These are phyloP conservation scores for Scaptodrosophila lebanonensis DNA, from an alignment of 1,140 invertebrate species.

Conservation along the genomic window DNA sequence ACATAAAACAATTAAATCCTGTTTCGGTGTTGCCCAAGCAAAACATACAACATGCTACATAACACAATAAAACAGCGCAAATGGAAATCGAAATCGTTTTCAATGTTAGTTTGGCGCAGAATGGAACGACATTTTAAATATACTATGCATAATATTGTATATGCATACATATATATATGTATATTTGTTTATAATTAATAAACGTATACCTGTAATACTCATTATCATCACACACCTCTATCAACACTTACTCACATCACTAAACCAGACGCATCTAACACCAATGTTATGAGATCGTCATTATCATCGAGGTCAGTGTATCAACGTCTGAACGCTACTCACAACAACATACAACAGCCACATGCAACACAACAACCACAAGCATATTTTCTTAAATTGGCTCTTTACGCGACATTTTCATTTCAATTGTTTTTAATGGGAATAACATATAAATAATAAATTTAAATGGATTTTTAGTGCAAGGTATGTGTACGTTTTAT, in stretches of 20 bases:
- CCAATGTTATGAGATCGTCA: background rate
- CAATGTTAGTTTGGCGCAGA: constrained; percentile 30
- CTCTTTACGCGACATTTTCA: constrained; percentile 26
- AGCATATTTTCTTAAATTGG: constrained; percentile 8
- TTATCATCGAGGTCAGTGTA: constrained; percentile 1
- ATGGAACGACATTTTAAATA: constrained; percentile 7
- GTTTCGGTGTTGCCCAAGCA: constrained; percentile 1
- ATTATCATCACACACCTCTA: constrained; percentile 17
- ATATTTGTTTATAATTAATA: constrained; percentile 5
- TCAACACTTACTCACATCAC: constrained; percentile 17
- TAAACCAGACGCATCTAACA: too few relatives aligned
- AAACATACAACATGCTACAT: constrained; percentile 6
- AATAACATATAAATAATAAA: constrained; percentile 1
- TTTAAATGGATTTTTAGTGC: constrained; percentile 58
- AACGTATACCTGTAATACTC: constrained; percentile 15
- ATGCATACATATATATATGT: background rate
- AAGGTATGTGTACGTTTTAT: constrained; percentile 71
- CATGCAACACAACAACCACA: background rate
- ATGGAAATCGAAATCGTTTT: constrained; percentile 66
- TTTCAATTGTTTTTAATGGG: constrained; percentile 25
- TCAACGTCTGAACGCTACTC: constrained; percentile 3
- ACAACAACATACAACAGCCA: constrained; percentile 8
- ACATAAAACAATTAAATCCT: constrained; percentile 5
- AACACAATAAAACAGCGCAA: constrained; percentile 22
- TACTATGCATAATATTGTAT: constrained; percentile 3